Evolutionary conservation across 2,113 vertebrate species (phyloP).

Genomic region (Pollachius pollachius): DNA sequence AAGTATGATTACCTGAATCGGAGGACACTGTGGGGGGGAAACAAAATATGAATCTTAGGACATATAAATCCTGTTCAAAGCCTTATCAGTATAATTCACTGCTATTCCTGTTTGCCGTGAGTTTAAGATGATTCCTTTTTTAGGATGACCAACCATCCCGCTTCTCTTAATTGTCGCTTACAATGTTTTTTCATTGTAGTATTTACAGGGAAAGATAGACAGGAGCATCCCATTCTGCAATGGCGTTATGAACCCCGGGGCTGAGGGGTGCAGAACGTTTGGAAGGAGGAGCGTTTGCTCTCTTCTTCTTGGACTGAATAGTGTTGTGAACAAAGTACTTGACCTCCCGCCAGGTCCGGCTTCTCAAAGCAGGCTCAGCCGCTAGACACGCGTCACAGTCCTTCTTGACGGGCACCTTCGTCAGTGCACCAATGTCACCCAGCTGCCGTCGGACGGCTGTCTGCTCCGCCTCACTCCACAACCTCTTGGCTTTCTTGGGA

Average conservation of each 20-base stretch:
- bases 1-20: too few relatives aligned
- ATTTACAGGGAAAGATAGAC: slow-evolving; percentile 67
- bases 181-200: slow-evolving; percentile 3
- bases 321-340: slow-evolving; percentile 71
- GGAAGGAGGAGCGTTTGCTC: slow-evolving; percentile 28
- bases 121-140: not conserved
- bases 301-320: slow-evolving; percentile 62
- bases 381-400: slow-evolving; percentile 67
- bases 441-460: slow-evolving; percentile 60
- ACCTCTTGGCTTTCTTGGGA: slow-evolving; percentile 58
- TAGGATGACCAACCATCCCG: not conserved
- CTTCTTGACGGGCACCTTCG: slow-evolving; percentile 67
- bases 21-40: too few relatives aligned
- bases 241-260: slow-evolving; percentile 37
- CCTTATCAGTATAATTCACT: not conserved
- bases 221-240: slow-evolving; percentile 59
- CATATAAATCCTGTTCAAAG: too few relatives aligned
- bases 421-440: slow-evolving; percentile 57
- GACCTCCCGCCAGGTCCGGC: slow-evolving; percentile 64
- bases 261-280: slow-evolving; percentile 18
- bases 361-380: slow-evolving; percentile 59
- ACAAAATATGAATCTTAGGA: too few relatives aligned
- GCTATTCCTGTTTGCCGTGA: not conserved
- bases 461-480: slow-evolving; percentile 64
- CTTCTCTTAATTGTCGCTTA: not conserved